phyloP scores from a whole-genome alignment of 2,888 invertebrate species.

The Sinopyrophorus schimmeli region DNA sequence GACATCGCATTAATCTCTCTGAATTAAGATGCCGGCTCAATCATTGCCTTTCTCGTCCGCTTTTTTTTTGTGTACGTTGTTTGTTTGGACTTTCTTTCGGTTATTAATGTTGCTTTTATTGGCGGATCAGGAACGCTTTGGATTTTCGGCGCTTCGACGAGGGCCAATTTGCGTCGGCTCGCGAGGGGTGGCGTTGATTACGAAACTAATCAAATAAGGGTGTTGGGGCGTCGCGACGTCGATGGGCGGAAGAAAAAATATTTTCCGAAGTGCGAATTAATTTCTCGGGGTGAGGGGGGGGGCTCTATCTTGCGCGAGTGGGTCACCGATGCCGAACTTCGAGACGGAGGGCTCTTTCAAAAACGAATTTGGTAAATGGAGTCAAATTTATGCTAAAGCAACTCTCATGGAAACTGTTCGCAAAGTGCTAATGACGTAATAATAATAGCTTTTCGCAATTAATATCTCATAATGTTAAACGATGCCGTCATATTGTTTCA shows the following conservation, averaged over 20 bases:
- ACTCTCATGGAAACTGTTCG: conserved; percentile 44
- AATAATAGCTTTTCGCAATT: conserved; percentile 56
- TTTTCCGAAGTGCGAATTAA: conserved; percentile 26
- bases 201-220: conserved; percentile 42
- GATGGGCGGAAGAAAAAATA: conserved; percentile 23
- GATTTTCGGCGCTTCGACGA: conserved; percentile 1
- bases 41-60: conserved; percentile 23
- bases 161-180: conserved; percentile 8
- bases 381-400: conserved; percentile 51
- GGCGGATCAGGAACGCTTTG: neutral
- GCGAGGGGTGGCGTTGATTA: conserved; percentile 39
- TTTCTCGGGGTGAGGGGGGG: conserved; percentile 2
- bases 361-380: conserved; percentile 34
- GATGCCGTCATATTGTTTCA: conserved; percentile 47
- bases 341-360: conserved; percentile 4
- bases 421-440: conserved; percentile 55
- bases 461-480: conserved; percentile 54
- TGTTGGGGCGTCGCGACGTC: conserved; percentile 38
- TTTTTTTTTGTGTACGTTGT: conserved; percentile 22
- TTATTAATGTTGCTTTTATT: conserved; percentile 12
- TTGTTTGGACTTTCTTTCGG: conserved; percentile 18
- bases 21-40: conserved; percentile 39
- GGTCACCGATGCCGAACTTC: neutral
- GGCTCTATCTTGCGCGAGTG: neutral
- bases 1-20: conserved; percentile 43